These are phyloP conservation scores for Agraylea sexmaculata DNA, from an alignment of 1,140 invertebrate genomes.

Conservation along the genomic window DNA sequence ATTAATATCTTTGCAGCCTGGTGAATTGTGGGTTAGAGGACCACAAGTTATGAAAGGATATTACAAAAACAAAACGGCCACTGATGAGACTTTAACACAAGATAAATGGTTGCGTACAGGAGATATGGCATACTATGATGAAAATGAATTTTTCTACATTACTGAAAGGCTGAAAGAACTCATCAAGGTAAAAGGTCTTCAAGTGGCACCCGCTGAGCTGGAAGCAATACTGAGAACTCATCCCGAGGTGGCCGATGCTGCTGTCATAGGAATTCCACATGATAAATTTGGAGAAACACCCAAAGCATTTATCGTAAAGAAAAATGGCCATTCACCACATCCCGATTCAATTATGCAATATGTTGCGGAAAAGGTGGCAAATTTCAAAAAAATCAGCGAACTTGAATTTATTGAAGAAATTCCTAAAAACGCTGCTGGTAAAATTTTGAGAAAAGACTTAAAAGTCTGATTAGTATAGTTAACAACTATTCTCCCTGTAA, in stretches of 20 bases:
- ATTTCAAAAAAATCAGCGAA: slow-evolving; percentile 57
- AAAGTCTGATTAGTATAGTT: too few relatives aligned
- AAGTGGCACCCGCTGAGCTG: slow-evolving; percentile 82
- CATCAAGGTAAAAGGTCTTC: slow-evolving; percentile 66
- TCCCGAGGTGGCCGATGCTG: slow-evolving; percentile 63
- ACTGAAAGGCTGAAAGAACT: slow-evolving; percentile 81
- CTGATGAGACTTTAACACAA: slow-evolving; percentile 50
- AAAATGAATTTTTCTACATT: slow-evolving; percentile 59
- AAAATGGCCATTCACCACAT: slow-evolving; percentile 27
- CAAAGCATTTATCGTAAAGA: slow-evolving; percentile 53
- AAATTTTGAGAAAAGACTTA: slow-evolving; percentile 56
- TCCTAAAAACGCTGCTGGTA: slow-evolving; percentile 62
- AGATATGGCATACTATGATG: slow-evolving; percentile 68
- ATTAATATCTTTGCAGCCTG: slow-evolving; percentile 22
- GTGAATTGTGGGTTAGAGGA: slow-evolving; percentile 58
- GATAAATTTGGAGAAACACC: slow-evolving; percentile 61
- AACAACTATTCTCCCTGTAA: too few relatives aligned
- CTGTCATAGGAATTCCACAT: slow-evolving; percentile 72
- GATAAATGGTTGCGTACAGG: slow-evolving; percentile 75
- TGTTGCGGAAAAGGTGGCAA: slow-evolving; percentile 49
- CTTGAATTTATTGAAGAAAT: slow-evolving; percentile 56
- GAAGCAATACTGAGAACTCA: slow-evolving; percentile 68
- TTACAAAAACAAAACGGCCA: slow-evolving; percentile 64
- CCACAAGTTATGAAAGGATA: slow-evolving; percentile 65
- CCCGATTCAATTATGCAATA: slow-evolving; percentile 43